Conservation (phyloP, 2,888 invertebrate species). For the Synanthedon vespiformis region DNA sequence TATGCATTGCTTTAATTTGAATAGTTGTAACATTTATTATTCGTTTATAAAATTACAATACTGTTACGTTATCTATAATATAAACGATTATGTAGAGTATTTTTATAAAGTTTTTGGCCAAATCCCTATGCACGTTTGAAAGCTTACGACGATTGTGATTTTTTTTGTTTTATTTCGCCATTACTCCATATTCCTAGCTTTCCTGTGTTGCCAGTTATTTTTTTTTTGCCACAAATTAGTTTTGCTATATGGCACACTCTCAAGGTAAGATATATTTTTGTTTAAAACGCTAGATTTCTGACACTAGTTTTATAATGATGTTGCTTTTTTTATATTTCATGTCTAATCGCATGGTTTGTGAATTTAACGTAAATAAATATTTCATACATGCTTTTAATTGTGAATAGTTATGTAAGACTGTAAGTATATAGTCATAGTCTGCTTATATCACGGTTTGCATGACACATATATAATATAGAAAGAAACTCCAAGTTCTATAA, state of each 20-base stretch:
- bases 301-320: constrained; percentile 3
- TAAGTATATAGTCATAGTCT: no score
- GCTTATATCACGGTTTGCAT: no score
- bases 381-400: constrained; percentile 11
- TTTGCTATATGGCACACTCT: constrained; percentile 5
- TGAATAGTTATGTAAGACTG: background rate
- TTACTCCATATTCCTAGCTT: constrained; percentile 17
- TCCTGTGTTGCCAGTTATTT: constrained; percentile 32
- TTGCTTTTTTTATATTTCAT: constrained; percentile 1
- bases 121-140: constrained; percentile 58
- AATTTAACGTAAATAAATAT: constrained; percentile 4
- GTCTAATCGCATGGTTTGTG: background rate
- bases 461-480: no score
- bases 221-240: constrained; percentile 9
- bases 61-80: no score
- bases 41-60: no score
- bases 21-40: no score
- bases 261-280: constrained; percentile 8
- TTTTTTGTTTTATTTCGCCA: constrained; percentile 58
- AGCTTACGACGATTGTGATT: constrained; percentile 71
- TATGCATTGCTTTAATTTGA: no score
- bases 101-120: no score
- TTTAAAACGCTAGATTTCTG: constrained; percentile 1
- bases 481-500: no score
- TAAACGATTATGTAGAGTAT: no score